These are phyloP conservation scores for Poecilia gillii DNA, from an alignment of 2,797 vertebrate species.

Conservation along the genomic window DNA sequence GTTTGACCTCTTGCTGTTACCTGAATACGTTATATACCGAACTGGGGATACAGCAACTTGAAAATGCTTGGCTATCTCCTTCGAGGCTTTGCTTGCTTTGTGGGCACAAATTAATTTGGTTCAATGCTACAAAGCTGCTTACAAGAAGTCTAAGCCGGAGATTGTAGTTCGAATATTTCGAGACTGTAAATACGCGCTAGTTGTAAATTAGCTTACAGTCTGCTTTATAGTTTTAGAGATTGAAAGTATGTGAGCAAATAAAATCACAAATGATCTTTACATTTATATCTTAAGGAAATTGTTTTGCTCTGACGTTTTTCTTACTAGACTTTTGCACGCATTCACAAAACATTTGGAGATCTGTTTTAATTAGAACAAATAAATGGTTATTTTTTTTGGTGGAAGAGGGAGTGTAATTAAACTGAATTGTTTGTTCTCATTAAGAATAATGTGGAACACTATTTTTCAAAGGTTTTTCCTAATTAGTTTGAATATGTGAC, in stretches of 20 bases:
- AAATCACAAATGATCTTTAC: not conserved
- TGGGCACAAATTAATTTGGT: slow-evolving; percentile 11
- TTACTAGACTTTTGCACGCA: not conserved
- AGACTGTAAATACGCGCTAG: not conserved
- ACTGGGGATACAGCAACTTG: slow-evolving; percentile 10
- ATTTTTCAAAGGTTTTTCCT: slow-evolving; percentile 5
- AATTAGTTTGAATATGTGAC: not conserved
- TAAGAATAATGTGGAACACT: not conserved
- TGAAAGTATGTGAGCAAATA: not conserved
- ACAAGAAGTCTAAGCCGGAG: slow-evolving; percentile 7
- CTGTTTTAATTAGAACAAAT: not conserved
- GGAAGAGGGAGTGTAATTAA: not conserved
- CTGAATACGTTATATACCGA: slow-evolving; percentile 1
- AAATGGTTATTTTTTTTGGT: not conserved
- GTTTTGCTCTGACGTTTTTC: not conserved
- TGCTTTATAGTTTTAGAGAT: not conserved
- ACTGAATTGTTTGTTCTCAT: not conserved
- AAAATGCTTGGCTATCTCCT: slow-evolving; percentile 18
- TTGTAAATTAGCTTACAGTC: not conserved
- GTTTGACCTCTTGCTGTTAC: slow-evolving; percentile 3
- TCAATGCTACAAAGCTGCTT: slow-evolving; percentile 7
- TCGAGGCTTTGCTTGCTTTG: slow-evolving; percentile 7
- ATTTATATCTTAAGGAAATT: not conserved
- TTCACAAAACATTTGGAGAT: not conserved
- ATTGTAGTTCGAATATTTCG: not conserved